Percentiles rank a stretch among this genome's conserved stretches.
phyloP scores from a whole-genome alignment of 92 coral and sea anemone genomes.

The Micromussa lordhowensis region DNA sequence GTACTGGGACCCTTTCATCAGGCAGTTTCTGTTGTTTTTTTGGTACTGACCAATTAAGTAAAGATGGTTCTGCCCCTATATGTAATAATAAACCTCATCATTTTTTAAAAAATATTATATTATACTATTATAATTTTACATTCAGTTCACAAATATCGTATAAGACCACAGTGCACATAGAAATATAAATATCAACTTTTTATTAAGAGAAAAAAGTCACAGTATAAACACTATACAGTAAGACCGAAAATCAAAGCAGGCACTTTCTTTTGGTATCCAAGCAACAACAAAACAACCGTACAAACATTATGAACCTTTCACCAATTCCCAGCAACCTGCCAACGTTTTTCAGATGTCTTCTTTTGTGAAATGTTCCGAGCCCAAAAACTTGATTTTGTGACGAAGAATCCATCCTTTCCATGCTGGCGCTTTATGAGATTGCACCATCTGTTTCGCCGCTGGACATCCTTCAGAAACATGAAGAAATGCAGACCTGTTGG shows the following conservation, averaged over 20 bases:
- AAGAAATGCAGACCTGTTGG: slow-evolving; percentile 41
- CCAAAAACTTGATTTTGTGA: slow-evolving; percentile 33
- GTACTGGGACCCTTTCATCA: slow-evolving; percentile 23
- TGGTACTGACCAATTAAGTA: neutral
- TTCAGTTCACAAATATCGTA: slow-evolving; percentile 10
- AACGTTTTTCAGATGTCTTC: slow-evolving; percentile 31
- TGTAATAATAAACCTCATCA: neutral
- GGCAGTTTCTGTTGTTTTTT: neutral
- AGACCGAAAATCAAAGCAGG: neutral
- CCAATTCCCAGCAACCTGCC: slow-evolving; percentile 43
- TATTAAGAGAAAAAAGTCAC: slow-evolving; percentile 10
- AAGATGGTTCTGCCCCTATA: neutral
- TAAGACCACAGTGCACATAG: slow-evolving; percentile 12
- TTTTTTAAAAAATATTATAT: neutral
- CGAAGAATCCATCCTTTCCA: slow-evolving; percentile 32
- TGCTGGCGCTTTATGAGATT: slow-evolving; percentile 41
- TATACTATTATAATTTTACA: slow-evolving; percentile 4
- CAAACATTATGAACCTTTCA: slow-evolving; percentile 22
- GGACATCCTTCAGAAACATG: slow-evolving; percentile 24
- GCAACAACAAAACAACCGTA: slow-evolving; percentile 12
- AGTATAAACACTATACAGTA: slow-evolving; percentile 15
- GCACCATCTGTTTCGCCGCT: slow-evolving; percentile 35
- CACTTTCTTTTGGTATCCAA: slow-evolving; percentile 15
- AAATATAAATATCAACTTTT: neutral
- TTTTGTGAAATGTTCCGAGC: slow-evolving; percentile 30